Evolutionary conservation across 2,888 invertebrate genomes (phyloP).

Genomic region (Antheraea assamensis): DNA sequence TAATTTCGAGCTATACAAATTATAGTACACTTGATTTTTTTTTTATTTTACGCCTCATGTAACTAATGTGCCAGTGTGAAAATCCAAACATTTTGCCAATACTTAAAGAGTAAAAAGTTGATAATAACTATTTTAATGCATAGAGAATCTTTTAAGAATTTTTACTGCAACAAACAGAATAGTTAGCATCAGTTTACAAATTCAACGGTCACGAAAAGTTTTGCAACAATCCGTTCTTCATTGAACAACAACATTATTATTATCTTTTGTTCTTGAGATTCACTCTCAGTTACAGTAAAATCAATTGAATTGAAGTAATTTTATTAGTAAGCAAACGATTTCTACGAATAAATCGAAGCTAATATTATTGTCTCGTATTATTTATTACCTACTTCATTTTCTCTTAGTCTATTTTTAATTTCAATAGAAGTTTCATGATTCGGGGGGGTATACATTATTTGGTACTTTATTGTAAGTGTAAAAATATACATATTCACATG

Average conservation of each 20-base stretch:
- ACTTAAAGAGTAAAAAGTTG: slow-evolving; percentile 1
- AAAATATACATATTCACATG: background rate
- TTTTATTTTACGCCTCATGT: background rate
- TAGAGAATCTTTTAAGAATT: slow-evolving; percentile 33
- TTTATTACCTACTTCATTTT: background rate
- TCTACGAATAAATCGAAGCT: background rate
- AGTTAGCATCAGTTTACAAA: slow-evolving; percentile 60
- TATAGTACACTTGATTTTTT: no score
- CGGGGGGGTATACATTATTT: background rate
- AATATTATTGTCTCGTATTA: background rate
- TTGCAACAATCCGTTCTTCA: slow-evolving; percentile 38
- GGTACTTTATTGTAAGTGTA: background rate
- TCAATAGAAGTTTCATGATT: background rate
- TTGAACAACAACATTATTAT: slow-evolving; percentile 8
- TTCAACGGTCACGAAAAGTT: slow-evolving; percentile 52
- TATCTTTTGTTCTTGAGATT: slow-evolving; percentile 12
- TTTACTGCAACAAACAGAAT: slow-evolving; percentile 55
- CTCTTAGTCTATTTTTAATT: background rate
- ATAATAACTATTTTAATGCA: slow-evolving; percentile 25
- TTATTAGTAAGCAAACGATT: background rate
- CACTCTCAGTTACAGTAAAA: background rate
- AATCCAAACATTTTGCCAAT: slow-evolving; percentile 11
- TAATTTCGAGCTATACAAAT: no score
- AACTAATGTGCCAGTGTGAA: slow-evolving; percentile 14
- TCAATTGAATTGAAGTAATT: slow-evolving; percentile 11